A percentile compares a stretch with the other conserved stretches of the same genome.
These are phyloP conservation scores for Drosophila siamana DNA, from an alignment of 2,888 invertebrate species.

Conservation along the genomic window DNA sequence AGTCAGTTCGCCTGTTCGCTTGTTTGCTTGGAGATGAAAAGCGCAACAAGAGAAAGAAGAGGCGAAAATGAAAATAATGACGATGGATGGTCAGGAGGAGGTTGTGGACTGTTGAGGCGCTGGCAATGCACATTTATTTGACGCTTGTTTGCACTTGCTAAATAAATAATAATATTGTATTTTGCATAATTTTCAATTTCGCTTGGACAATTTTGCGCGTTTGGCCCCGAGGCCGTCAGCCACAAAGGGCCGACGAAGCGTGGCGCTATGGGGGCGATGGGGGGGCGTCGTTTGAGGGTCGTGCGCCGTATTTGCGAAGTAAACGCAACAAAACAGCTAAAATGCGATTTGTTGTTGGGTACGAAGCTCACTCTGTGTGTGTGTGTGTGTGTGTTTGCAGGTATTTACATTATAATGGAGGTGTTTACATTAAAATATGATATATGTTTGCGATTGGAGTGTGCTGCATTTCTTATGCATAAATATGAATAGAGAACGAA, in stretches of 20 bases:
- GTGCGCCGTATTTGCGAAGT: too few species aligned
- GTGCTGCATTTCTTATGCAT: conserved; percentile 45
- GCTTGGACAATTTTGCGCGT: background rate
- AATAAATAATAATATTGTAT: conserved; percentile 18
- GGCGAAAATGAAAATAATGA: background rate
- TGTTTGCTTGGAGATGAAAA: background rate
- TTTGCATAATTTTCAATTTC: conserved; percentile 16
- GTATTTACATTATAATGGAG: conserved; percentile 14
- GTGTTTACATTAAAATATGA: conserved; percentile 28
- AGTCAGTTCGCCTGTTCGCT: too few species aligned
- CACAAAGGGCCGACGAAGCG: too few species aligned
- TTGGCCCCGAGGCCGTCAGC: background rate
- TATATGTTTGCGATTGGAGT: background rate
- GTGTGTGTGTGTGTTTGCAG: too few species aligned
- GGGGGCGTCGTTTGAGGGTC: too few species aligned
- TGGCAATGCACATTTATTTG: conserved; percentile 17
- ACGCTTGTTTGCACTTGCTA: conserved; percentile 24
- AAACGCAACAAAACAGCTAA: conserved; percentile 32
- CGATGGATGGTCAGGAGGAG: too few species aligned
- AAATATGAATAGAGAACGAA: conserved; percentile 43
- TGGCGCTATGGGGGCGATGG: too few species aligned
- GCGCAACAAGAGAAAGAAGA: background rate
- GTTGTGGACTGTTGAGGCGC: background rate
- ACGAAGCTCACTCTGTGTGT: too few species aligned
- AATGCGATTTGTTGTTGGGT: conserved; percentile 9